Percentiles rank a stretch among this genome's conserved stretches.
Conservation (phyloP, 2,113 vertebrate genomes). For the Petrocephalus microphthalmus region DNA sequence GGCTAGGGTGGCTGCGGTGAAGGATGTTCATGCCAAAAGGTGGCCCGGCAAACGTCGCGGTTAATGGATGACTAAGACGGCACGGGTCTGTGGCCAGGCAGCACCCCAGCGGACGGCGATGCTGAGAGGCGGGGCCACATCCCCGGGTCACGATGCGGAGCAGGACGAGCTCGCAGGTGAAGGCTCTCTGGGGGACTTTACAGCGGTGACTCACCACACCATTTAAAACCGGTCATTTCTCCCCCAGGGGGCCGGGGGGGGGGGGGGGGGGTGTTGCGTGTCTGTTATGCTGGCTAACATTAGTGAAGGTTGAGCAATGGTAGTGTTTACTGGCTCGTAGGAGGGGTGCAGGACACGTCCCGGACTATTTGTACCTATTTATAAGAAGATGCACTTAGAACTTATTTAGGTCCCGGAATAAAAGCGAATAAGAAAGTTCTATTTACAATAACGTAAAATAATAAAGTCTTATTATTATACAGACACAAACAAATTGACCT, state of each 20-base stretch:
- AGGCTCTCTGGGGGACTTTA: not conserved
- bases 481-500: not conserved
- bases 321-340: slow-evolving; percentile 5
- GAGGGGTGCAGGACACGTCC: not conserved
- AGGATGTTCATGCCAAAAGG: not conserved
- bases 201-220: slow-evolving; percentile 1
- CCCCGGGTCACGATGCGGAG: not conserved
- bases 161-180: not conserved
- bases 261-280: not conserved
- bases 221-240: not conserved
- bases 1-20: not conserved
- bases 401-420: slow-evolving; percentile 10
- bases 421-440: not conserved
- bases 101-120: too few species aligned
- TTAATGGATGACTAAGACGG: slow-evolving; percentile 9
- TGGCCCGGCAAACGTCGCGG: not conserved
- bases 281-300: not conserved
- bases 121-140: not conserved
- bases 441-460: not conserved
- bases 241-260: too few species aligned
- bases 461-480: not conserved
- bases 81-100: not conserved
- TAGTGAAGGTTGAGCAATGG: slow-evolving; percentile 8
- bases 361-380: slow-evolving; percentile 8
- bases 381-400: slow-evolving; percentile 11